A percentile compares a stretch with the other conserved stretches of the same genome.
phyloP scores from a whole-genome alignment of 2,888 invertebrate genomes.

The Aleiodes leptofemur region DNA sequence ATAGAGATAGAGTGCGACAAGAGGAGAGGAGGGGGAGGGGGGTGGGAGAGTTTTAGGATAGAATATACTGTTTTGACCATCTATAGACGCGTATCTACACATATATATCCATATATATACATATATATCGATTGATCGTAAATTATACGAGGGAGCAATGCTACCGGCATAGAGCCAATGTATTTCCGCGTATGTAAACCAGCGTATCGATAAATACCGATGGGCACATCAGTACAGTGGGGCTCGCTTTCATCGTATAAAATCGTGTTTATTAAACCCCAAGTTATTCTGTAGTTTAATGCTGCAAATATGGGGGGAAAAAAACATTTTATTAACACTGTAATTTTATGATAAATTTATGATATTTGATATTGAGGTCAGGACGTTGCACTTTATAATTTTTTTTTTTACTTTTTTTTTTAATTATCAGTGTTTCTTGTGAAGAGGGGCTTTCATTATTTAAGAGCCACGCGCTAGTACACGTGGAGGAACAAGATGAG shows the following conservation, averaged over 20 bases:
- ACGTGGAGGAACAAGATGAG: constrained; percentile 30
- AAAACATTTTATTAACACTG: constrained; percentile 7
- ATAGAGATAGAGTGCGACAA: neutral
- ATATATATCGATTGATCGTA: constrained; percentile 46
- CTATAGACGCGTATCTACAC: constrained; percentile 41
- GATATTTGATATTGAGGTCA: constrained; percentile 1
- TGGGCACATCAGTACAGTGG: constrained; percentile 41
- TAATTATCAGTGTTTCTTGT: constrained; percentile 1
- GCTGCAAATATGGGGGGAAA: no score
- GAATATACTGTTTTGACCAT: constrained; percentile 42
- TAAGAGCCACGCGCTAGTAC: constrained; percentile 40
- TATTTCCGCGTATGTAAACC: constrained; percentile 37
- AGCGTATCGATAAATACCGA: constrained; percentile 55
- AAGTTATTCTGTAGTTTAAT: constrained; percentile 8
- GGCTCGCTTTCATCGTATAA: constrained; percentile 33
- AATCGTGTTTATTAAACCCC: constrained; percentile 28
- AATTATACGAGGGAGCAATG: constrained; percentile 40
- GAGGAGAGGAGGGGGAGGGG: neutral
- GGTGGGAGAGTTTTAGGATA: constrained; percentile 23
- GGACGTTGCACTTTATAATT: neutral
- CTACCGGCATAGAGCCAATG: constrained; percentile 32
- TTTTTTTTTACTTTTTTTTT: neutral
- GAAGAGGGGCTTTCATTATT: constrained; percentile 45
- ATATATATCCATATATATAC: constrained; percentile 32
- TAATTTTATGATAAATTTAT: constrained; percentile 13